Evolutionary conservation across 2,797 vertebrate species (phyloP), one percentile per base, ranked within the genome.

Genomic region (Paedocypris micromegethes): DNA sequence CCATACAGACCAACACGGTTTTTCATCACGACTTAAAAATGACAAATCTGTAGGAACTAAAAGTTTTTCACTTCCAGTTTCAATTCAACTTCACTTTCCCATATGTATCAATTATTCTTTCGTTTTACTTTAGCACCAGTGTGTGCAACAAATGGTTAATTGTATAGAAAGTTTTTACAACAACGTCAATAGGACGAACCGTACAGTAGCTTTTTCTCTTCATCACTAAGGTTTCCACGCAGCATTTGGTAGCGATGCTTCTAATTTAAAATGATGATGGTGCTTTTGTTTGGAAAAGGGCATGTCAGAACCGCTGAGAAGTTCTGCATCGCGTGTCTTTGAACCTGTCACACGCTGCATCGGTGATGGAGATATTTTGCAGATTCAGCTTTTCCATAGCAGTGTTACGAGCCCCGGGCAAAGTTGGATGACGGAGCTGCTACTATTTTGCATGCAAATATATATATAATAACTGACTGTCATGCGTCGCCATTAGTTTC

Each of bases 301-400:
- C 38, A 66, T 37, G 45, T 23, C 44, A 66, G 47, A 57, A 51
- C 4, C 7, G 42, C 41, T 42, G n/a, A 66, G n/a, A 40, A 56
- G 6, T n/a, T 48, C 5, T 23, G 44, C 44, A 41, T 53, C 43
- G 9, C 59, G 44, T 2, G 23, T 45, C 45, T 63, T 57, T 70
- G 59, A 51, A 58, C 41, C 47, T 63, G 52, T 57, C 68, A 57
- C 40, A 57, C 9, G 23, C 5, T 37, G 52, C 50, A 38, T 61
- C 40, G 23, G 23, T 23, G 23, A 23, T 23, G 6, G 51, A 48
- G 68, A 63, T 41, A 64, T 64, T 57, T 70, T 40, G 68, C 68
- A 64, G 60, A 70, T 64, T 70, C 60, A 63, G 68, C 68, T 40
- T 58, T 70, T 40, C 51, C 49, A 39, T 48, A 37, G 46, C 45